These are phyloP conservation scores for Platanista minor DNA, from an alignment of 2,113 vertebrate genomes.

Conservation along the genomic window DNA sequence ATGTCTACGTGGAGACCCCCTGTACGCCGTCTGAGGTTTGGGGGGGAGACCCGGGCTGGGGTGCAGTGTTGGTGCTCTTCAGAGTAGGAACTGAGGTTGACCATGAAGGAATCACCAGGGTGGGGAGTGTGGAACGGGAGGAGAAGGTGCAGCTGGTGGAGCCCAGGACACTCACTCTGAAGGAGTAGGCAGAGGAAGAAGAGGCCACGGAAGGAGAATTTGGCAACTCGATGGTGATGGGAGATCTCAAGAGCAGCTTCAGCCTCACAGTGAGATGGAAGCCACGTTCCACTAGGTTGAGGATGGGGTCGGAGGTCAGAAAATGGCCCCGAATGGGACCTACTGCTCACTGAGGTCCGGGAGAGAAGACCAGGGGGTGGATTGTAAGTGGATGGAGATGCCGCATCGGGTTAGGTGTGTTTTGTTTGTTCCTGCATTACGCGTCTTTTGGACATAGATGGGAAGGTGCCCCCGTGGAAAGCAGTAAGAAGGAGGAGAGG, in stretches of 20 bases:
- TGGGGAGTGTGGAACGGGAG: too few species aligned
- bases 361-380: not conserved
- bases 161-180: fast-evolving
- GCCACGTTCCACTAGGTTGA: not conserved
- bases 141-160: not conserved
- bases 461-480: not conserved
- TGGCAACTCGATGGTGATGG: fast-evolving
- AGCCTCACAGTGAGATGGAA: not conserved
- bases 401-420: not conserved
- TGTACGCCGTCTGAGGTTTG: not conserved
- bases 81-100: not conserved
- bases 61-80: not conserved
- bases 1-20: not conserved
- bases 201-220: not conserved
- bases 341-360: not conserved
- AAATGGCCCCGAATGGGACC: not conserved
- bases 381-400: not conserved
- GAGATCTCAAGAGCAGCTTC: not conserved
- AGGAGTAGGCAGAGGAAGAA: too few species aligned
- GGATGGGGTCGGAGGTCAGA: not conserved
- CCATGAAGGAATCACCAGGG: not conserved
- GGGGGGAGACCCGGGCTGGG: not conserved
- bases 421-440: not conserved
- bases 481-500: not conserved
- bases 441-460: too few species aligned